Evolutionary conservation across 2,888 invertebrate genomes (phyloP).

Genomic region (Philereme transversata): DNA sequence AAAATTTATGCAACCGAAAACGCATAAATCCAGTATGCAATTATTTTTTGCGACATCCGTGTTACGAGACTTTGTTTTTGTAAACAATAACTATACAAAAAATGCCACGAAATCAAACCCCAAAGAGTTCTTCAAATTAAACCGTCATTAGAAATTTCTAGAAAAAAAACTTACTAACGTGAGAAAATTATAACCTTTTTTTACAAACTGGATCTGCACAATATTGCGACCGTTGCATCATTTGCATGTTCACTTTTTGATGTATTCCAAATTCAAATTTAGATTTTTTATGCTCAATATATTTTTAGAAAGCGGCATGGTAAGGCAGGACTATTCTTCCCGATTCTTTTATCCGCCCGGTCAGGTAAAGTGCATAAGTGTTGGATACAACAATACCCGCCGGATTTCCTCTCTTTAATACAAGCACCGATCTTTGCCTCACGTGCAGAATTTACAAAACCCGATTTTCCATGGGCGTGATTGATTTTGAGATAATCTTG

Average conservation of each 20-base stretch:
- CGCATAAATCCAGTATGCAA: conserved; percentile 78
- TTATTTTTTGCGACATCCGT: conserved; percentile 81
- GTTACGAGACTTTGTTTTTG: conserved; percentile 80
- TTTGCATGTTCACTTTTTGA: conserved; percentile 62
- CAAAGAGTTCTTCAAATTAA: conserved; percentile 83
- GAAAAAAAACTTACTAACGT: conserved; percentile 72
- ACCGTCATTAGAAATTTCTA: conserved; percentile 78
- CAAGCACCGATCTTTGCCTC: conserved; percentile 76
- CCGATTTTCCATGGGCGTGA: conserved; percentile 81
- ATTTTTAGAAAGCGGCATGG: conserved; percentile 68
- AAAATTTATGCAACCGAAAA: conserved; percentile 57
- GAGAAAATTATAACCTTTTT: conserved; percentile 77
- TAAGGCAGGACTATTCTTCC: conserved; percentile 57
- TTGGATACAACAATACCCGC: conserved; percentile 75
- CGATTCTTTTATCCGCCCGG: conserved; percentile 68
- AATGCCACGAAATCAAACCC: conserved; percentile 78
- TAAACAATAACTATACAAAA: conserved; percentile 66
- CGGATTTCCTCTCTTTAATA: conserved; percentile 83
- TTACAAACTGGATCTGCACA: conserved; percentile 59
- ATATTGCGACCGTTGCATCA: conserved; percentile 71
- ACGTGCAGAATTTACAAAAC: conserved; percentile 79
- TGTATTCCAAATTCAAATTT: conserved; percentile 49
- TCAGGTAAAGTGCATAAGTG: conserved; percentile 79
- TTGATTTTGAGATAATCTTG: conserved; percentile 79
- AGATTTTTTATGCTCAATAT: conserved; percentile 53